Base-by-base conservation (phyloP, 1,140 invertebrate genomes). In the Drosophila melanica region DNA sequence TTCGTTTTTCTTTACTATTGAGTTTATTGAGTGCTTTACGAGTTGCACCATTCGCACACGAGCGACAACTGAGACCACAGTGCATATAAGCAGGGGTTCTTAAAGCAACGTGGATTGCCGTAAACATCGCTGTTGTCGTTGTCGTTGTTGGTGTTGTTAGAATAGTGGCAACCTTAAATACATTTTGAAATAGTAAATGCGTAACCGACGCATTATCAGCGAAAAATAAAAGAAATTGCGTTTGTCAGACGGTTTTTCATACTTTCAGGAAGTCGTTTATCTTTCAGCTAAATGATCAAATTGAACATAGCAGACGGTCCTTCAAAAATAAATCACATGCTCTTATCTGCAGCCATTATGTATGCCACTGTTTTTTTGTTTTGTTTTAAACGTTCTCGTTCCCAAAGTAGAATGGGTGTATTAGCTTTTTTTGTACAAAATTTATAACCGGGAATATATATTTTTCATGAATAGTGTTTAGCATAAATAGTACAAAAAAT, bases 201-300 rank as follows among this genome's bases (percentile, higher is more conserved):
- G 44, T 58, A 50, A 33, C 16, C 23, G 10, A 11, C 23, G n/a
- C 14, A 18, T 14, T 68, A 68, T 68, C 65, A 68, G 37, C 62
- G 18, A 20, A 30, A 64, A 37, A 64, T 11, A n/a, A 18, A 47
- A 51, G 23, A 3, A 12, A 50, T 50, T 58, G 14, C 18, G 35
- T 42, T 59, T 41, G 20, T 48, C 53, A 57, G 39, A 58, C 33
- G 42, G 53, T 50, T 58, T 8, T 20, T 18, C 12, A 45, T 51
- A 33, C 45, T 30, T 48, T 3, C 16, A 7, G 5, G 27, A 27
- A 27, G 27, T 5, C 9, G 41, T 60, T 60, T 54, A 51, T 37
- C 45, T 44, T 20, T 20, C 44, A 45, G 14, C 45, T 42, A 67
- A 67, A 51, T 59, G 54, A 35, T 35, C 35, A 23, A 16, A 50